Evolutionary conservation across 1,140 invertebrate species (phyloP).

Genomic region (Drosophila tristis): DNA sequence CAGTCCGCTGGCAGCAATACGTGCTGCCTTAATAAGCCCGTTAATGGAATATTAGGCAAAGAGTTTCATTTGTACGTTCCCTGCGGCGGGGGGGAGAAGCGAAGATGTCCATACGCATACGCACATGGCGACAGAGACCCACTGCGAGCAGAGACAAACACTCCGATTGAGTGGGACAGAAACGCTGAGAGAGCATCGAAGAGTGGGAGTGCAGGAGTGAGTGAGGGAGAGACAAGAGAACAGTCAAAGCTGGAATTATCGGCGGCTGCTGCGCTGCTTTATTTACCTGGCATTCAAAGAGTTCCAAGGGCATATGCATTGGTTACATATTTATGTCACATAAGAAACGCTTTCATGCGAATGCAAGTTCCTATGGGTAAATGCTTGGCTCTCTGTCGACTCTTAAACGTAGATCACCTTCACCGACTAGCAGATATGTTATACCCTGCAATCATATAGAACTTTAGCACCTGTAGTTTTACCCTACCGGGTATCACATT

Average conservation of each 20-base stretch:
- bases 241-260: slow-evolving; percentile 35
- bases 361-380: too few species aligned
- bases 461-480: too few species aligned
- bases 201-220: neutral
- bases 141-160: slow-evolving; percentile 46
- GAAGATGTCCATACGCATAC: slow-evolving; percentile 49
- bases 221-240: neutral
- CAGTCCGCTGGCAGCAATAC: slow-evolving; percentile 39
- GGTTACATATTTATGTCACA: too few species aligned
- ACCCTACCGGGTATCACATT: too few species aligned
- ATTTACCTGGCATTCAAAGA: too few species aligned
- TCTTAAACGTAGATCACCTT: too few species aligned
- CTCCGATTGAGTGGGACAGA: slow-evolving; percentile 33
- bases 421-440: too few species aligned
- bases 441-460: too few species aligned
- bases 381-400: too few species aligned
- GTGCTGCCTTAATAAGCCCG: slow-evolving; percentile 80
- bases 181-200: neutral
- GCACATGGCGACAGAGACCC: slow-evolving; percentile 59
- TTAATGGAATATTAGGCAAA: slow-evolving; percentile 83
- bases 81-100: slow-evolving; percentile 29
- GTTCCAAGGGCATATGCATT: too few species aligned
- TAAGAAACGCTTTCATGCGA: too few species aligned
- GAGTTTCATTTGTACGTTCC: slow-evolving; percentile 63
- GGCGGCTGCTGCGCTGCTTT: slow-evolving; percentile 18